phyloP scores from a whole-genome alignment of 64 coral and sea anemone genomes.

The Catalaphyllia jardinei region DNA sequence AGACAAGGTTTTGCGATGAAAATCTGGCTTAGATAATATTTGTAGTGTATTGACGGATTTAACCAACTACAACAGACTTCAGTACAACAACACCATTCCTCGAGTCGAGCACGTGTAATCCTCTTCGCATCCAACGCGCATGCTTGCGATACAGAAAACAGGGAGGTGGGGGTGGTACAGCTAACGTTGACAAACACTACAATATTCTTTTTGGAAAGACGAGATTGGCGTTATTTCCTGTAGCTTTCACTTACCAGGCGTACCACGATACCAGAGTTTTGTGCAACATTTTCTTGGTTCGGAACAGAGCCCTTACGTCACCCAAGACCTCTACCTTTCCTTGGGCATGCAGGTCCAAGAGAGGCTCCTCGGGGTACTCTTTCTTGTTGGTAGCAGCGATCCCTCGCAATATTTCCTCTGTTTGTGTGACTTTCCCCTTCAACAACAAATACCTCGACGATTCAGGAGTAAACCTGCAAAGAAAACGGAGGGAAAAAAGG shows the following conservation, averaged over 20 bases:
- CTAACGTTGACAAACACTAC: too few relatives aligned
- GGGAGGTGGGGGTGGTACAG: too few relatives aligned
- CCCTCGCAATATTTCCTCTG: constrained; percentile 14
- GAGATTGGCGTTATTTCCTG: too few relatives aligned
- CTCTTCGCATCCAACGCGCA: too few relatives aligned
- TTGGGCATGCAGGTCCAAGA: constrained; percentile 5
- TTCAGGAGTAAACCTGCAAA: constrained; percentile 45
- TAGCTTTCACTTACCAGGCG: constrained; percentile 21
- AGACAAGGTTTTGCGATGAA: too few relatives aligned
- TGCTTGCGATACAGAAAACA: too few relatives aligned
- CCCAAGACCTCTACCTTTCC: constrained; percentile 11
- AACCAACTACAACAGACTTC: too few relatives aligned
- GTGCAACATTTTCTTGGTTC: constrained; percentile 54
- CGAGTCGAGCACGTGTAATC: too few relatives aligned
- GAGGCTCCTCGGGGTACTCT: constrained; percentile 1
- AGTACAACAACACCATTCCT: too few relatives aligned
- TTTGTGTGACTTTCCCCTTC: constrained; percentile 44
- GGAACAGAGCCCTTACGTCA: constrained; percentile 39
- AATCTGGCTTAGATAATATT: too few relatives aligned
- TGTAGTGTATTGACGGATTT: too few relatives aligned
- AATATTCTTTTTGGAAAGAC: too few relatives aligned
- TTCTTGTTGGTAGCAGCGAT: constrained; percentile 28
- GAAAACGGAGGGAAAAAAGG: neutral
- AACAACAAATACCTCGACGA: constrained; percentile 32
- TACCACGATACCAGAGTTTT: constrained; percentile 58